Base-by-base conservation (phyloP, 2,113 vertebrate species). In the Pyxicephalus adspersus region DNA sequence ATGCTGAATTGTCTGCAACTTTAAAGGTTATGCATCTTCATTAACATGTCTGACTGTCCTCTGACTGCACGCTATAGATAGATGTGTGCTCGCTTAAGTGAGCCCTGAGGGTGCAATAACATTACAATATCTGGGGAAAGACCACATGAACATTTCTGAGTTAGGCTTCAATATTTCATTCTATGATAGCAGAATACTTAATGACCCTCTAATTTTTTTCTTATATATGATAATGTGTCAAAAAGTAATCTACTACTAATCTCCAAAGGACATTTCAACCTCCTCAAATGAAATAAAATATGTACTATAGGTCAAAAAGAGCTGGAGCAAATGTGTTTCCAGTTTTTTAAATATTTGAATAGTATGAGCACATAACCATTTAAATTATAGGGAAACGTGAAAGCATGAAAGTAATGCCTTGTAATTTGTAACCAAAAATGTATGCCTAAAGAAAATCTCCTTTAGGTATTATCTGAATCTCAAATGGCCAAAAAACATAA, bases 111-210 rank as follows among this genome's bases (percentile, higher is more conserved):
- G 70, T 81, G 17, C 45, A 51, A 75, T 74, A 81, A 81, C 72
- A 74, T 64, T 65, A 58, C n/a, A 74, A 55, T 81, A 74, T 81
- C 78, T 65, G 60, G 70, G 70, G 50, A 81, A 81, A 81, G 61
- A 74, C 61, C 70, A 65, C 60, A 64, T 57, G 70, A 64, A 45
- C 29, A 63, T 81, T 71, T 81, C 50, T 38, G 68, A 74, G 65
- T 81, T 65, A 73, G 57, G 61, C 34, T 38, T 74, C 79, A 81
- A 81, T 81, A 65, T 81, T 81, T 81, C 61, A 81, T 81, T 66
- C 70, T 23, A 58, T 66, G 52, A 66, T 57, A 28, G 68, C 34
- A 26, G 26, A 73, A 81, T 73, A 58, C 73, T 64, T 81, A 80
- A 80, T 63, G 50, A 57, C n/a, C 66, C 77, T 63, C 55, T 80